phyloP scores from a whole-genome alignment of 2,797 vertebrate genomes.

The Halcyon badia region DNA sequence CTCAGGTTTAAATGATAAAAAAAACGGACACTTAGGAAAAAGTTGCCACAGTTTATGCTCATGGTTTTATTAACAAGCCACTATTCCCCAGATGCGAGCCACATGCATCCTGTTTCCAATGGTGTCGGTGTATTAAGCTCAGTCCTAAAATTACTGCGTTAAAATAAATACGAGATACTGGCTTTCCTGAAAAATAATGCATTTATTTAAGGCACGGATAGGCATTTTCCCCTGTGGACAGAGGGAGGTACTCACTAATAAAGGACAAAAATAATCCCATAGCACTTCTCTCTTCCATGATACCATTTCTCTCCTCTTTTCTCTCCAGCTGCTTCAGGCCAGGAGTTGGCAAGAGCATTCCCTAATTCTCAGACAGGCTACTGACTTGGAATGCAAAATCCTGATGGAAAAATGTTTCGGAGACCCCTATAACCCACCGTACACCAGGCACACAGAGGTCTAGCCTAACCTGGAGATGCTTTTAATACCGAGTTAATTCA shows the following conservation, averaged over 20 bases:
- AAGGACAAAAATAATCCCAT: neutral
- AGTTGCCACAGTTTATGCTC: neutral
- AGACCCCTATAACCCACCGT: neutral
- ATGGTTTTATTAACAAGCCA: neutral
- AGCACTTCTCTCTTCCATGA: neutral
- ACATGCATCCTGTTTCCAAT: neutral
- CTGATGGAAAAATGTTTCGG: neutral
- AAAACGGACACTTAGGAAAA: neutral
- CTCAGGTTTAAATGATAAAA: neutral
- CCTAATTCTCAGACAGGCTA: neutral
- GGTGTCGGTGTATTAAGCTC: neutral
- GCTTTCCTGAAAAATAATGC: neutral
- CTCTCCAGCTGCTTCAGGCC: neutral
- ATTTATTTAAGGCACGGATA: neutral
- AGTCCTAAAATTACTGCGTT: neutral
- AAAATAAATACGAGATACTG: neutral
- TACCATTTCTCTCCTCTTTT: neutral
- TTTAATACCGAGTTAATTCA: neutral
- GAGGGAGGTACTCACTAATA: neutral
- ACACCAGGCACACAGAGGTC: neutral
- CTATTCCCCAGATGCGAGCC: neutral
- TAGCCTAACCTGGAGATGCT: neutral
- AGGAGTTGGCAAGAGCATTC: neutral
- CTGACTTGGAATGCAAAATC: neutral
- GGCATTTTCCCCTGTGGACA: neutral